Base-by-base conservation (phyloP, 37 sponge, comb jelly and placozoan genomes). In the Bolinopsis microptera region DNA sequence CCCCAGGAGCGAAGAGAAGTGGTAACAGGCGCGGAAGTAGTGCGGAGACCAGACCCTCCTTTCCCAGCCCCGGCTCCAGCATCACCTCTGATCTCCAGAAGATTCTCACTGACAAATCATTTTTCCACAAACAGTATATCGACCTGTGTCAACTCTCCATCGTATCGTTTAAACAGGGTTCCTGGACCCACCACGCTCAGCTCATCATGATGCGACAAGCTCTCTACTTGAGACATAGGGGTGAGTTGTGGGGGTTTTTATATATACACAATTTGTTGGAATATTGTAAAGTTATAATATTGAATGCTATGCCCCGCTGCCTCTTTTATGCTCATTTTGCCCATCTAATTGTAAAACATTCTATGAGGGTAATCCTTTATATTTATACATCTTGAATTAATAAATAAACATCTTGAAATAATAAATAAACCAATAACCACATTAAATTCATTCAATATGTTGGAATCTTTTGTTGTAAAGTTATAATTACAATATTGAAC, bases 111-210 rank as follows among this genome's bases (percentile, higher is more conserved):
- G 90, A 86, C 61, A 39, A 41, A 48, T 41, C 41, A 0, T 41
- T 86, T 28, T 86, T 86, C 61, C 90, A 86, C 90, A 86, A 86
- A 30, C 90, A 86, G 90, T 86, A 86, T 48, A 86, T 86, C 61
- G 90, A 86, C 90, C 90, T 86, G 30, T 86, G 61, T 27, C 90
- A 86, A 34, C 90, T 86, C 38, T 39, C 90, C 30, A 86, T 86
- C 21, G 90, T 86, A 30, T 86, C 90, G 48, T 86, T 86, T 30
- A 86, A 86, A 26, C 90, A 86, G 48, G 90, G 90, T 25, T 21
- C 48, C 90, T 86, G 90, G 90, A 41, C 32, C 61, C 40, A 24
- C n/a, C 90, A 86, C 31, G 90, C 90, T 13, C 90, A 86, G 30
- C 26, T 41, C 36, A 26, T 86, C 90, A 86, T 41, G 61, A 39